Percentiles rank a stretch among this genome's conserved stretches.
Evolutionary conservation across 2,113 vertebrate species (phyloP).

Genomic region (Microcebus tavaratra): DNA sequence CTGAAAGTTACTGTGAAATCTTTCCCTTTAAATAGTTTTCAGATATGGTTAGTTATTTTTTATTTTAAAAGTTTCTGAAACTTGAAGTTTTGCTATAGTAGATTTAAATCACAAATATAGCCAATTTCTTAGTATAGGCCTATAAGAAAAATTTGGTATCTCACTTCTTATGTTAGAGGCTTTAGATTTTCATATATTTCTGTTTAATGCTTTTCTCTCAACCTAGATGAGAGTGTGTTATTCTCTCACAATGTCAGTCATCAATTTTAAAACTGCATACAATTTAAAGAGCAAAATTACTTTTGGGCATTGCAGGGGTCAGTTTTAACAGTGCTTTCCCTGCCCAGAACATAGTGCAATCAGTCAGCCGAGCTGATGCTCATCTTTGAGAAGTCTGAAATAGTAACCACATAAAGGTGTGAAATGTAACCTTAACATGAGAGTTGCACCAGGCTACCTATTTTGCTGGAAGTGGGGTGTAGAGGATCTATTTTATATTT

Average conservation of each 20-base stretch:
- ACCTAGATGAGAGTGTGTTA: slow-evolving; percentile 55
- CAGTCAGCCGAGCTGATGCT: slow-evolving; percentile 72
- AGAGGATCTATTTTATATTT: slow-evolving; percentile 11
- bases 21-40: slow-evolving; percentile 80
- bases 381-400: slow-evolving; percentile 77
- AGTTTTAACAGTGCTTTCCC: slow-evolving; percentile 70
- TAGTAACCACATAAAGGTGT: slow-evolving; percentile 65
- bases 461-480: slow-evolving; percentile 29
- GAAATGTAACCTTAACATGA: slow-evolving; percentile 72
- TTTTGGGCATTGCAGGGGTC: slow-evolving; percentile 79
- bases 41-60: slow-evolving; percentile 71
- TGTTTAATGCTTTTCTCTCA: slow-evolving; percentile 61
- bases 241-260: slow-evolving; percentile 62
- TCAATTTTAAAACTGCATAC: slow-evolving; percentile 80
- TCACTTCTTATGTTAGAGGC: slow-evolving; percentile 38
- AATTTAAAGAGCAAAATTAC: slow-evolving; percentile 71
- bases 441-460: slow-evolving; percentile 11
- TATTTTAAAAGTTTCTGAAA: slow-evolving; percentile 65
- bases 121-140: slow-evolving; percentile 22
- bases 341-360: slow-evolving; percentile 62
- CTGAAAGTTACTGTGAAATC: slow-evolving; percentile 74
- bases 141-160: slow-evolving; percentile 31
- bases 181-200: slow-evolving; percentile 8
- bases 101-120: slow-evolving; percentile 67
- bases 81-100: not conserved